A percentile compares a stretch with the other conserved stretches of the same genome.
Evolutionary conservation across 2,888 invertebrate species (phyloP).

Genomic region (Scaptomyza flava): DNA sequence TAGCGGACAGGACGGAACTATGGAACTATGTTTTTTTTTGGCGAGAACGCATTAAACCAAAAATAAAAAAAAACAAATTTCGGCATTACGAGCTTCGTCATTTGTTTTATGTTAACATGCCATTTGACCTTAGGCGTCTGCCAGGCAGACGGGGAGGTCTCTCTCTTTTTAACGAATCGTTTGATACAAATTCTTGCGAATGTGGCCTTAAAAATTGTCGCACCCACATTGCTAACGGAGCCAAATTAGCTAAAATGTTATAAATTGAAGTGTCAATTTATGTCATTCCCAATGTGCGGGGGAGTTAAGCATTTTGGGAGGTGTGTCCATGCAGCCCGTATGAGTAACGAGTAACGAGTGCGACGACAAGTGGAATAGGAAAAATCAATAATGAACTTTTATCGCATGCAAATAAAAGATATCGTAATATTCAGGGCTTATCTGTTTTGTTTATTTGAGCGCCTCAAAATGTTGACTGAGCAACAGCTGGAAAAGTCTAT

Average conservation of each 20-base stretch:
- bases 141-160: neutral
- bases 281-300: conserved; percentile 17
- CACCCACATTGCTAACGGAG: neutral
- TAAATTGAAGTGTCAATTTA: conserved; percentile 30
- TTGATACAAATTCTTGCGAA: conserved; percentile 52
- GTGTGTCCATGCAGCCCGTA: conserved; percentile 26
- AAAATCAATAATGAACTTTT: conserved; percentile 62
- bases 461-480: neutral
- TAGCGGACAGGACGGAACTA: conserved; percentile 4
- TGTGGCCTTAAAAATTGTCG: conserved; percentile 45
- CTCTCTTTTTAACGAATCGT: conserved; percentile 17
- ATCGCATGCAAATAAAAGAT: conserved; percentile 65
- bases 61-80: conserved; percentile 34
- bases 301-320: conserved; percentile 5
- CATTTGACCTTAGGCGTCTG: conserved; percentile 67
- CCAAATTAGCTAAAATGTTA: conserved; percentile 25
- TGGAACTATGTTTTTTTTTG: neutral
- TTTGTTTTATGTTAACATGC: conserved; percentile 68
- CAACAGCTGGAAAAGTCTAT: neutral
- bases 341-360: neutral
- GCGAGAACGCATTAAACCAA: conserved; percentile 53
- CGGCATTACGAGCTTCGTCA: conserved; percentile 57
- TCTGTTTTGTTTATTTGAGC: conserved; percentile 39
- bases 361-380: conserved; percentile 16
- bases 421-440: conserved; percentile 51